A percentile compares a stretch with the other conserved stretches of the same genome.
Conservation (phyloP, 2,888 invertebrate genomes). For the Scrobipalpa atriplicella region DNA sequence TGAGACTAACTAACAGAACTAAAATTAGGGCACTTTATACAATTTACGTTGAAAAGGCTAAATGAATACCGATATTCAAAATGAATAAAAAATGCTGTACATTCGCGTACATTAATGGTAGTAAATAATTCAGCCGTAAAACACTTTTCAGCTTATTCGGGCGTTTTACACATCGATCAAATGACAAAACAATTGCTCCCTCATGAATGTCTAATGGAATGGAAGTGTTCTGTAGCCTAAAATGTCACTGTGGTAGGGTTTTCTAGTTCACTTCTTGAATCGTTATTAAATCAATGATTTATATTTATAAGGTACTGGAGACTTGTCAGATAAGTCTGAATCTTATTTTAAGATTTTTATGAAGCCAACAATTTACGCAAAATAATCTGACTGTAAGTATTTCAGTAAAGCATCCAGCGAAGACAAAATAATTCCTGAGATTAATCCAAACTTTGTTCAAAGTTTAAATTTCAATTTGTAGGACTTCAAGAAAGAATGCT, state of each 20-base stretch:
- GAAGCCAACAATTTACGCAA: no score
- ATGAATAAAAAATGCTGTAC: conserved; percentile 5
- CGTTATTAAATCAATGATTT: no score
- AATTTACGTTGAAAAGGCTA: not conserved
- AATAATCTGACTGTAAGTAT: not conserved
- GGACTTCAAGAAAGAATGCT: conserved; percentile 37
- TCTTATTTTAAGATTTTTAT: no score
- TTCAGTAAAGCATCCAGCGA: not conserved
- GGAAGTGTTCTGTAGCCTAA: not conserved
- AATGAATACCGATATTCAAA: not conserved
- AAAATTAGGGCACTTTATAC: not conserved
- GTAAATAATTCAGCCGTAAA: conserved; percentile 22
- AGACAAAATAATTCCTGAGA: not conserved
- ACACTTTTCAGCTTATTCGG: conserved; percentile 13
- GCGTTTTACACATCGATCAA: conserved; percentile 18
- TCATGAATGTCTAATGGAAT: conserved; percentile 18
- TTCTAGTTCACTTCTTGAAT: no score
- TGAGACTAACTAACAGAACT: not conserved
- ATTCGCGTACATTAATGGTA: conserved; percentile 16
- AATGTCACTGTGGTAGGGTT: not conserved
- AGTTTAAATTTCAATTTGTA: conserved; percentile 46
- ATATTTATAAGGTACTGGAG: no score
- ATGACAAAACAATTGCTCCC: conserved; percentile 27
- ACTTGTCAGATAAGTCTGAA: no score
- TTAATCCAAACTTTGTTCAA: conserved; percentile 32